Evolutionary conservation across 2,888 invertebrate species (phyloP), one percentile per base, ranked within the genome.

Genomic region (Drosophila paramelanica): DNA sequence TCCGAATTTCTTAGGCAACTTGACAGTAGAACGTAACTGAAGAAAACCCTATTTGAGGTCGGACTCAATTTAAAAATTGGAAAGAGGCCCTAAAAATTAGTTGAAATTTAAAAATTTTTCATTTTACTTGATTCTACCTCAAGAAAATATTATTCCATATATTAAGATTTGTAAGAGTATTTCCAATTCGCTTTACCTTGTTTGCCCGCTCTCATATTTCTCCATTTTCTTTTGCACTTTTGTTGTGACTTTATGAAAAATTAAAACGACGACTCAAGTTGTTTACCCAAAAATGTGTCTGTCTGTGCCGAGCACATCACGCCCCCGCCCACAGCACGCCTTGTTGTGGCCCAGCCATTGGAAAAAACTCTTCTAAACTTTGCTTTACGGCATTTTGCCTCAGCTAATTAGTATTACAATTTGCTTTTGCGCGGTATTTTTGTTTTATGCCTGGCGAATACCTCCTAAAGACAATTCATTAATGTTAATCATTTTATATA

Each of bases 371-470:
- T 73, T 68, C 67, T 73, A 85, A 68, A 83, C 79, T 81, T 78
- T 75, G 62, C 65, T 69, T 73, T 72, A 73, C 75, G 71, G 76
- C 67, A 62, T 68, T 80, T 74, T 74, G 75, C 79, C 58, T 79
- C 67, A 67, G 70, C 87, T 88, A 88, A 88, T 88, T 88, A 90
- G 88, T 77, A 82, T 82, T 85, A 81, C 88, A 88, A 89, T 89
- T 90, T 80, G 66, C 77, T 67, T 81, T 69, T 68, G 68, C 53
- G 57, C 59, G 53, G 25, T 59, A 60, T 66, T 70, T 76, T 79
- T 79, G 49, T 77, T 81, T 69, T 51, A 36, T 61, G 67, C 13
- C 56, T 45, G 59, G 31, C 42, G 52, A 42, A 73, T 64, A 47
- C 51, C 75, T 68, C 62, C 82, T 60, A 67, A 67, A 79, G 74